Percentiles rank a stretch among this genome's conserved stretches.
phyloP scores from a whole-genome alignment of 2,797 vertebrate genomes.

The Sebastes reedi region DNA sequence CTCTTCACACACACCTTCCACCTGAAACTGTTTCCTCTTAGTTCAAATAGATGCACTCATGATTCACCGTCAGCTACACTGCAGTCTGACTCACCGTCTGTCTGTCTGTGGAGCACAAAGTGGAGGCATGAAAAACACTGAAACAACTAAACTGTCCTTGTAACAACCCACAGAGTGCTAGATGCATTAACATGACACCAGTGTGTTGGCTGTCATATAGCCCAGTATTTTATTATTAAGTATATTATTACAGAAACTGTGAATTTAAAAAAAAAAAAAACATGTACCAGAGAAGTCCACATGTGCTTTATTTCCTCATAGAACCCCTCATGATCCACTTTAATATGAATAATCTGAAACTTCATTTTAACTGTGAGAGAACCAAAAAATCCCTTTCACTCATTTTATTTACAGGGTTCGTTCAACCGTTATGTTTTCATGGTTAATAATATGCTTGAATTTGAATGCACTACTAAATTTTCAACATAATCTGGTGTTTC shows the following conservation, averaged over 20 bases:
- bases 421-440: background rate
- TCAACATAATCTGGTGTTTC: too few species aligned
- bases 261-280: background rate
- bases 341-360: background rate
- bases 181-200: background rate
- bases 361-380: background rate
- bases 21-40: conserved; percentile 18
- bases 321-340: background rate
- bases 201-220: too few species aligned
- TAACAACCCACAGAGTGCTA: background rate
- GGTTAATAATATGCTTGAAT: background rate
- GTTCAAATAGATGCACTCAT: conserved; percentile 8
- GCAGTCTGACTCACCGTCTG: conserved; percentile 48
- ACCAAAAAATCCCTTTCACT: background rate
- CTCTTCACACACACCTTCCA: conserved; percentile 17
- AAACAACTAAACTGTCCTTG: background rate
- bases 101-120: conserved; percentile 45
- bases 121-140: conserved; percentile 40
- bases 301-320: background rate
- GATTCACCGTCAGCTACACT: conserved; percentile 40
- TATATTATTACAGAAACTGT: background rate
- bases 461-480: background rate
- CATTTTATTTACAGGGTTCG: background rate
- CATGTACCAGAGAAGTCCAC: too few species aligned
- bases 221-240: too few species aligned